Conservation (phyloP, 2,888 invertebrate genomes). For the Scotopteryx bipunctaria region DNA sequence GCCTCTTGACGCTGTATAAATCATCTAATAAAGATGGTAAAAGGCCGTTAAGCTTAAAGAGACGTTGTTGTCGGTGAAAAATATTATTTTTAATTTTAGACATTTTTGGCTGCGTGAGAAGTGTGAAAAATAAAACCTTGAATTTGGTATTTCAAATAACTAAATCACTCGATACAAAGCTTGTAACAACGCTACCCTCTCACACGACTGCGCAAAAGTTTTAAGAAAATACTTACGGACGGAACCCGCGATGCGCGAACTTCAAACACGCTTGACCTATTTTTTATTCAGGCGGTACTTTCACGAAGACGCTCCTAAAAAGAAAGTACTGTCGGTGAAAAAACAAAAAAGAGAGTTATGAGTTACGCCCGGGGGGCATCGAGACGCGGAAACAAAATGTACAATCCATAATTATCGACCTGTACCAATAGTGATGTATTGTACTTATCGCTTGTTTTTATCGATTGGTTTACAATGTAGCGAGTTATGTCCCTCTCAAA, state of each 20-base stretch:
- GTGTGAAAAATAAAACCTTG: too few species aligned
- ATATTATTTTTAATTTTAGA: too few species aligned
- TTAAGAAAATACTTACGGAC: slow-evolving; percentile 26
- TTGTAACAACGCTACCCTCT: slow-evolving; percentile 5
- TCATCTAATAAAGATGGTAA: too few species aligned
- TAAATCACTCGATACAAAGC: slow-evolving; percentile 3
- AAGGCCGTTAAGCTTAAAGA: too few species aligned
- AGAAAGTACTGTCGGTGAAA: slow-evolving; percentile 63
- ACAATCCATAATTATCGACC: slow-evolving; percentile 76
- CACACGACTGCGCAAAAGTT: slow-evolving; percentile 5
- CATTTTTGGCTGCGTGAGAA: too few species aligned
- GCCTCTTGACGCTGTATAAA: too few species aligned
- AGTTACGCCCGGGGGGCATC: slow-evolving; percentile 57
- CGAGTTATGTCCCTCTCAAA: not conserved
- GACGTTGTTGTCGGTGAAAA: too few species aligned
- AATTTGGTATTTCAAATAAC: slow-evolving; percentile 4
- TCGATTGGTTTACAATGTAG: slow-evolving; percentile 23
- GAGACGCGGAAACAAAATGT: slow-evolving; percentile 69
- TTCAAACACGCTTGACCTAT: slow-evolving; percentile 44
- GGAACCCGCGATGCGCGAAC: slow-evolving; percentile 35
- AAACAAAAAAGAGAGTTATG: slow-evolving; percentile 61
- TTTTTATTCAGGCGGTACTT: slow-evolving; percentile 55
- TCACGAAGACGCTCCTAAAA: slow-evolving; percentile 73
- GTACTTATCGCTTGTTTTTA: slow-evolving; percentile 24
- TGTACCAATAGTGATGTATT: slow-evolving; percentile 57